Conservation (phyloP, 2,888 invertebrate species). For the Noctua janthe region DNA sequence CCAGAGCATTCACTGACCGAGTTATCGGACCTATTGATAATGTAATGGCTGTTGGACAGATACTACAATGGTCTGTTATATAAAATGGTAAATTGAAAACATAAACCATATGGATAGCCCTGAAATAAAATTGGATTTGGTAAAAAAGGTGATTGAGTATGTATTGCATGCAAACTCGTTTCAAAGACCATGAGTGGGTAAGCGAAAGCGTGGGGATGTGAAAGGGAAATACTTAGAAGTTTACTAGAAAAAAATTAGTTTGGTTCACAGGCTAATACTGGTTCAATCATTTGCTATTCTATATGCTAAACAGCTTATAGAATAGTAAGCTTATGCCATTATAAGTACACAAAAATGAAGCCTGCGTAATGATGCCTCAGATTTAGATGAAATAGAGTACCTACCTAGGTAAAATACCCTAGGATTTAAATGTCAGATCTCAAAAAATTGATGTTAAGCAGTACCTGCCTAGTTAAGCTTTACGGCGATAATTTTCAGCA, state of each 20-base stretch:
- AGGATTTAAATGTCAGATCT: not conserved
- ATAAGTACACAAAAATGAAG: not conserved
- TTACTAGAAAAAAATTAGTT: not conserved
- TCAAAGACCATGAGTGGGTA: not conserved
- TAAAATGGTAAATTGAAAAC: conserved; percentile 56
- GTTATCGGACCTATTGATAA: conserved; percentile 68
- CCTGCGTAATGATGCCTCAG: not conserved
- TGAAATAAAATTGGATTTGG: conserved; percentile 5
- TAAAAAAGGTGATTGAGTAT: conserved; percentile 1
- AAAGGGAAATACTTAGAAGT: too few species aligned
- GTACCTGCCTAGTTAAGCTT: not conserved
- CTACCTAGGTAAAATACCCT: not conserved
- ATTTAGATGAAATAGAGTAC: not conserved
- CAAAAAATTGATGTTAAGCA: not conserved
- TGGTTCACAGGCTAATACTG: not conserved
- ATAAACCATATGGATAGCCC: conserved; percentile 15
- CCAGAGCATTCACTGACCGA: conserved; percentile 81
- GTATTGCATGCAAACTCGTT: not conserved
- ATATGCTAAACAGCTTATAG: too few species aligned
- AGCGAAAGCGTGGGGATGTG: not conserved
- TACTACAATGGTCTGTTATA: conserved; percentile 39
- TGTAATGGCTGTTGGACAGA: conserved; percentile 54
- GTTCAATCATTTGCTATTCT: not conserved
- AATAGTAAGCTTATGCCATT: not conserved
- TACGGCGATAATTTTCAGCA: not conserved